Conservation (phyloP, 2,113 vertebrate genomes). For the Entelurus aequoreus region DNA sequence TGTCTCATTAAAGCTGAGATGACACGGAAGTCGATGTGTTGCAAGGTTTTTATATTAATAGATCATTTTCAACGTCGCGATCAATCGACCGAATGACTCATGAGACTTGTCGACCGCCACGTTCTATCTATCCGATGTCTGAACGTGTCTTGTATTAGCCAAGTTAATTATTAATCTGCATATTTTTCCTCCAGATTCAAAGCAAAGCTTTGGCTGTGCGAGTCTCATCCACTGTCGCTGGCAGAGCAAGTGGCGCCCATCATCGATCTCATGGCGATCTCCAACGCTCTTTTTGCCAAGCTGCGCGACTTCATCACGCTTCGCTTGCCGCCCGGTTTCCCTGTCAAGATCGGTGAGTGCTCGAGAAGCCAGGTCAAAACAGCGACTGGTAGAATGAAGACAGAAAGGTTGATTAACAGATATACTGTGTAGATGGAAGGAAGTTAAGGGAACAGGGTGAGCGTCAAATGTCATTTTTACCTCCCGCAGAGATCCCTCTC, state of each 20-base stretch:
- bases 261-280: conserved; percentile 98
- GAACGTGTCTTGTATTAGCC: not conserved
- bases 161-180: not conserved
- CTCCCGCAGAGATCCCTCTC: conserved; percentile 87
- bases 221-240: conserved; percentile 93
- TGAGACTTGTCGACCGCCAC: conserved; percentile 27
- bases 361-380: not conserved
- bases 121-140: conserved; percentile 3
- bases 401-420: conserved; percentile 1
- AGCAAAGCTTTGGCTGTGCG: conserved; percentile 95
- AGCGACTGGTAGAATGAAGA: conserved; percentile 8
- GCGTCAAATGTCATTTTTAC: not conserved
- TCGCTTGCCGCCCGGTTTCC: conserved; percentile 91
- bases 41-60: conserved; percentile 28
- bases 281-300: conserved; percentile 93
- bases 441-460: not conserved
- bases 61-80: not conserved
- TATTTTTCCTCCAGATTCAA: conserved; percentile 80
- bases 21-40: conserved; percentile 15
- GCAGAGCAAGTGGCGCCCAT: conserved; percentile 93
- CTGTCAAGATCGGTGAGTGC: conserved; percentile 87
- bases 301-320: conserved; percentile 94
- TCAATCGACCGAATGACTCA: conserved; percentile 10
- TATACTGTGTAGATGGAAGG: not conserved
- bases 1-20: conserved; percentile 25